A percentile compares a stretch with the other conserved stretches of the same genome.
These are phyloP conservation scores for Anabacerthia variegaticeps DNA, from an alignment of 2,797 vertebrate genomes.

Conservation along the genomic window DNA sequence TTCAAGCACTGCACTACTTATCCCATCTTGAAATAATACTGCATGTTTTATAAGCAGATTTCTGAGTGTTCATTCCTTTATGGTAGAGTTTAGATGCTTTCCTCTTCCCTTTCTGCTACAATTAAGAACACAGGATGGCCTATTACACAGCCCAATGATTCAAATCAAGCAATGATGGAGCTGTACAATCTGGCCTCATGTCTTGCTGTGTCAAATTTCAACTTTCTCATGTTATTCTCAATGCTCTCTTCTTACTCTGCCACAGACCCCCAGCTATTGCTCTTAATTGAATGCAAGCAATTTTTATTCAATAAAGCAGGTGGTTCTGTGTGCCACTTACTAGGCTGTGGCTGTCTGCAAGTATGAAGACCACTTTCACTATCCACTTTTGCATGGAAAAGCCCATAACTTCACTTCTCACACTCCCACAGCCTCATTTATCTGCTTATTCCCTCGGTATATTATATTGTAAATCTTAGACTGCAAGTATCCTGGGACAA, in stretches of 20 bases:
- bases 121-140: not conserved
- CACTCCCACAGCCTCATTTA: not conserved
- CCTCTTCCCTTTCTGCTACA: not conserved
- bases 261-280: not conserved
- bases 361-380: not conserved
- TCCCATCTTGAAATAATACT: not conserved
- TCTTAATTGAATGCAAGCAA: not conserved
- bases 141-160: slow-evolving; percentile 39
- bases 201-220: slow-evolving; percentile 10
- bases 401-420: not conserved
- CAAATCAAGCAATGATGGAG: slow-evolving; percentile 13
- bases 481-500: not conserved
- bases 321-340: not conserved
- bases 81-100: not conserved
- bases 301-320: not conserved
- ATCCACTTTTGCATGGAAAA: not conserved
- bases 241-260: not conserved
- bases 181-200: not conserved
- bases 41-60: not conserved
- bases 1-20: not conserved
- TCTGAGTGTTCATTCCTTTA: not conserved
- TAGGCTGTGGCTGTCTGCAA: not conserved
- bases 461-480: not conserved
- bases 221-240: slow-evolving; percentile 1
- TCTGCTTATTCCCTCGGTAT: not conserved